Percentiles rank a stretch among this genome's conserved stretches.
phyloP scores from a whole-genome alignment of 2,797 vertebrate genomes.

The Melanotaenia maccullochi region DNA sequence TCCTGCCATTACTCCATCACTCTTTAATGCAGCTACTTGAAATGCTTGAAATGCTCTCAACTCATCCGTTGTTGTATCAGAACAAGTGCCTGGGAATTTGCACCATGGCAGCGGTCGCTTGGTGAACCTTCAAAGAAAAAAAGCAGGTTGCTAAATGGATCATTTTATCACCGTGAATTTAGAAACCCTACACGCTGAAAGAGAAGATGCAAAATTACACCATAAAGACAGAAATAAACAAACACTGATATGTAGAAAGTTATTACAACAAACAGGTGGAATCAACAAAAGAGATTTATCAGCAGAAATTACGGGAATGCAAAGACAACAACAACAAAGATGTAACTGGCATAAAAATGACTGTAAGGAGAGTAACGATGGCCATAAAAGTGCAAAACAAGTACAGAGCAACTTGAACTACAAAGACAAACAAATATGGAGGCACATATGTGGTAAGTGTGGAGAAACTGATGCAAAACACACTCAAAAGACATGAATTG shows the following conservation, averaged over 20 bases:
- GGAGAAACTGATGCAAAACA: neutral
- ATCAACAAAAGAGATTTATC: neutral
- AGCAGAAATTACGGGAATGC: neutral
- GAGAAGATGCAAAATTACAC: neutral
- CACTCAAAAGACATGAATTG: neutral
- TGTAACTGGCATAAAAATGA: neutral
- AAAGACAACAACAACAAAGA: neutral
- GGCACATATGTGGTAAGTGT: neutral
- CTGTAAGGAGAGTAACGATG: too few relatives aligned
- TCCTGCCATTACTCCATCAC: conserved; percentile 12
- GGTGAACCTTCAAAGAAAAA: conserved; percentile 25
- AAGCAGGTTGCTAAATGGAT: conserved; percentile 10
- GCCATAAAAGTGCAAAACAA: neutral
- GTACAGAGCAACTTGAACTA: neutral
- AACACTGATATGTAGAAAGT: too few relatives aligned
- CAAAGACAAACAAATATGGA: neutral
- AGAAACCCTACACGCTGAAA: neutral
- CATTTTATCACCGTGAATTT: neutral
- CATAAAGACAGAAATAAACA: neutral
- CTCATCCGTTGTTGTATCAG: conserved; percentile 24
- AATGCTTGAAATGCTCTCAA: conserved; percentile 31
- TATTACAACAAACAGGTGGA: too few relatives aligned
- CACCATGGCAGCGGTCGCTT: conserved; percentile 19
- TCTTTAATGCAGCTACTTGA: conserved; percentile 34
- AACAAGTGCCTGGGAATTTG: conserved; percentile 39